Evolutionary conservation across 92 coral and sea anemone genomes (phyloP).

Genomic region (Ricordea florida): DNA sequence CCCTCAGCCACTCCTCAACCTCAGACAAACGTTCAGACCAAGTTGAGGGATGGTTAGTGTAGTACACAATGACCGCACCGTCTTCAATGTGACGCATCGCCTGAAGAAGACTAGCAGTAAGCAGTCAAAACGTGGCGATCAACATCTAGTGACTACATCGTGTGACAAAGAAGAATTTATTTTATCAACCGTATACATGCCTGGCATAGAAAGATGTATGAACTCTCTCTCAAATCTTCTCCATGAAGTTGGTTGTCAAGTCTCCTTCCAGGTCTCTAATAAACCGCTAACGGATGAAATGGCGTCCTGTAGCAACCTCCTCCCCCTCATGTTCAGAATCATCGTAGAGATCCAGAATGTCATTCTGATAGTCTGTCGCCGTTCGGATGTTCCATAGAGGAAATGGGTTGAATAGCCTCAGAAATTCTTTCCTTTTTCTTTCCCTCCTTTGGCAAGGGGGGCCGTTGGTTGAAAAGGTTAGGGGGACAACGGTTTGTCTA

Average conservation of each 20-base stretch:
- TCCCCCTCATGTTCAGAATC: neutral
- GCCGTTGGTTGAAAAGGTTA: neutral
- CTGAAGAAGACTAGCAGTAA: too few species aligned
- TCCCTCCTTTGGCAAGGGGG: neutral
- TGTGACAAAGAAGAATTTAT: too few species aligned
- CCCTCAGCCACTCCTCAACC: neutral
- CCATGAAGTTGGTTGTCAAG: neutral
- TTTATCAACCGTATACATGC: neutral
- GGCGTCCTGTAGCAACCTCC: too few species aligned
- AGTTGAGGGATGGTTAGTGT: neutral
- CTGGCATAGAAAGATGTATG: neutral
- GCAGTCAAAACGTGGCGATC: too few species aligned
- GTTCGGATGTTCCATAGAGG: neutral
- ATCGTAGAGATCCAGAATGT: neutral
- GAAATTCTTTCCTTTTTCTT: neutral
- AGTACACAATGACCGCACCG: neutral
- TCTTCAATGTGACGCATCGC: neutral
- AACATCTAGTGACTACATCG: too few species aligned
- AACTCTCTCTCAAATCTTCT: neutral
- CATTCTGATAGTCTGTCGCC: neutral
- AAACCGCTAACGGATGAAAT: too few species aligned
- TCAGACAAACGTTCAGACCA: neutral
- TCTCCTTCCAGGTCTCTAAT: too few species aligned
- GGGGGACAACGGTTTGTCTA: neutral
- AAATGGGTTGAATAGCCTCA: neutral